Base-by-base conservation (phyloP, 2,888 invertebrate genomes). In the Spatulosminthurus flaviceps region DNA sequence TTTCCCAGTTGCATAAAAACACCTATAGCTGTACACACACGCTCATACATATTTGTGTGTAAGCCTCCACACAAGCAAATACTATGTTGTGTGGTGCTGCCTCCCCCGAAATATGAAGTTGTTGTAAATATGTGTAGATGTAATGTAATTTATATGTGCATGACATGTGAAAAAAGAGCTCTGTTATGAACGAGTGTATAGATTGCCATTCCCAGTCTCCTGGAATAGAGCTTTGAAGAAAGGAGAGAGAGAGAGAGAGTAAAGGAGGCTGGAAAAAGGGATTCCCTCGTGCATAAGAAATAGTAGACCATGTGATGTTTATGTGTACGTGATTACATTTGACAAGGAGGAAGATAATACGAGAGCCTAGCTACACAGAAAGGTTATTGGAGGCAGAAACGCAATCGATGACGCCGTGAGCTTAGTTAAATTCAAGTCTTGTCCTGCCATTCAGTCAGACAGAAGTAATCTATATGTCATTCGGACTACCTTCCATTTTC, bases 401-500 rank as follows among this genome's bases (percentile, higher is more conserved):
- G 76, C 67, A 80, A 77, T 80, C 80, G 80, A 80, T 80, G 80
- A 80, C 78, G 80, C 80, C 80, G 78, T 74, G 75, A 75, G 78
- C 80, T 78, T 78, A 74, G 78, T 80, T 80, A 78, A 80, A 80
- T 80, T 80, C 80, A 73, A 75, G 80, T 80, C 78, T 74, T 80
- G 78, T 78, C 78, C 75, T 70, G 64, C 78, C 78, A 77, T 75
- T 78, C 75, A 76, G 78, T 72, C 76, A 79, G 78, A 80, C 72
- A 76, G 78, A 78, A 80, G 78, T 75, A 79, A 76, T 80, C 76
- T 80, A 76, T 75, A 78, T 76, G 72, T 79, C 80, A 77, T 80
- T 61, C 73, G 41, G 41, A 29, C 75, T 75, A 64, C 66, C 75
- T 75, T 64, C 75, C 22, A 64, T 66, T 75, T 41, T 66, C 26